phyloP scores from a whole-genome alignment of 2,113 vertebrate genomes.

The Xenopus laevis region DNA sequence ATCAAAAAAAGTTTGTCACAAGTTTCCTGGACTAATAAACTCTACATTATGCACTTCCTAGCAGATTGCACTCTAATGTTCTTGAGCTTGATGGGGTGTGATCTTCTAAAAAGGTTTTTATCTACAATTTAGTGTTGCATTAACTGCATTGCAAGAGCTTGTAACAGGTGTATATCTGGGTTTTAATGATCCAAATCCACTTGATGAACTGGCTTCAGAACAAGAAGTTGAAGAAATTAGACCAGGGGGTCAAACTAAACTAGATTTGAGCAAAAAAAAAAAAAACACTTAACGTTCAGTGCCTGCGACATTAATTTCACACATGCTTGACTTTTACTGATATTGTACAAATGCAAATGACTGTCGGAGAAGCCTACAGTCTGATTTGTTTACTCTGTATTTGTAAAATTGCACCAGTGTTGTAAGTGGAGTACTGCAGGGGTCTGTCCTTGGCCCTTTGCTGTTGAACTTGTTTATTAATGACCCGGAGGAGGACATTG shows the following conservation, averaged over 20 bases:
- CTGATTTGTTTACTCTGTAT: no score
- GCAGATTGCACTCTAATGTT: not conserved
- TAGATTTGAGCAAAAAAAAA: no score
- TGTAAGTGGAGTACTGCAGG: no score
- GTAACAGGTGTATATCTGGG: slow-evolving; percentile 22
- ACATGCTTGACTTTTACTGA: not conserved
- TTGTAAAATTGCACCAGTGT: no score
- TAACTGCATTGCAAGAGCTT: not conserved
- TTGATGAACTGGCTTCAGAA: not conserved
- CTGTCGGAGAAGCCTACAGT: no score
- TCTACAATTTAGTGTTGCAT: not conserved
- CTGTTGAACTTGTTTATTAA: no score
- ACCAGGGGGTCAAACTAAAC: slow-evolving; percentile 4
- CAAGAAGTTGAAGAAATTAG: slow-evolving; percentile 19
- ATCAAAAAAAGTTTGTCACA: no score
- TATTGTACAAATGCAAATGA: no score
- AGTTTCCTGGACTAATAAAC: not conserved
- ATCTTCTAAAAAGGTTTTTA: slow-evolving; percentile 5
- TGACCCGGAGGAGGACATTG: no score
- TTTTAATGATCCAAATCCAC: slow-evolving; percentile 15
- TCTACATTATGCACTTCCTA: not conserved
- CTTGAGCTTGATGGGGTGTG: slow-evolving; percentile 7
- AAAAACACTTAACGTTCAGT: not conserved
- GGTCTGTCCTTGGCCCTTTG: no score
- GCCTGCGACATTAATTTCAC: slow-evolving; percentile 9